Conservation (phyloP, 2,888 invertebrate genomes). For the Ectobius pallidus region DNA sequence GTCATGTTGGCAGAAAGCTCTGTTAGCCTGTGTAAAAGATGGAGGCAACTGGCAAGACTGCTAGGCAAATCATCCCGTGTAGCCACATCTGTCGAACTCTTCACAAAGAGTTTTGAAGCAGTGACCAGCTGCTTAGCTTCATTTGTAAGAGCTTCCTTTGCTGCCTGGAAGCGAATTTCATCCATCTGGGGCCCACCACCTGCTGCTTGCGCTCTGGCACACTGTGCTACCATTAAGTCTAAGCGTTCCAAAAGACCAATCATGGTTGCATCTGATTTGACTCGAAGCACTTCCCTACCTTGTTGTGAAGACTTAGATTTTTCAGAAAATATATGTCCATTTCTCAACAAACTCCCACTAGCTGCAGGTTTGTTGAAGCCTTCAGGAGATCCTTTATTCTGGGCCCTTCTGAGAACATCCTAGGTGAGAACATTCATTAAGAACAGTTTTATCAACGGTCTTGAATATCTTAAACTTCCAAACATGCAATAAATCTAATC, state of each 20-base stretch:
- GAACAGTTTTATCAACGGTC: too few species aligned
- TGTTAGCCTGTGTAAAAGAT: conserved; percentile 74
- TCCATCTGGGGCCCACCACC: conserved; percentile 77
- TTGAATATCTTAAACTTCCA: too few species aligned
- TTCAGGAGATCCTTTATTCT: background rate
- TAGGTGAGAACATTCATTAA: too few species aligned
- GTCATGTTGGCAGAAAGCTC: conserved; percentile 78
- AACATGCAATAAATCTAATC: too few species aligned
- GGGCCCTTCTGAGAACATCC: conserved; percentile 11
- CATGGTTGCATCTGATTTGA: conserved; percentile 73
- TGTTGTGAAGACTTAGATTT: conserved; percentile 4
- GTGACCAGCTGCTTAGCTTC: conserved; percentile 76
- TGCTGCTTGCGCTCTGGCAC: conserved; percentile 73
- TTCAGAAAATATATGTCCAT: conserved; percentile 28
- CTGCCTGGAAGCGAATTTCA: conserved; percentile 77
- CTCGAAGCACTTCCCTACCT: conserved; percentile 50
- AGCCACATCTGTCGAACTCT: conserved; percentile 75
- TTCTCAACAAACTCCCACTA: conserved; percentile 7
- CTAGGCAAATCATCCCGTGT: conserved; percentile 64
- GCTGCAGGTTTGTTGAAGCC: background rate
- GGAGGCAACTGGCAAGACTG: conserved; percentile 76
- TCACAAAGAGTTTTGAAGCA: conserved; percentile 81
- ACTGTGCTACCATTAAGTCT: conserved; percentile 71
- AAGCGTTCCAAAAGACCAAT: conserved; percentile 69
- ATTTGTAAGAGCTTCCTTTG: conserved; percentile 78